Conservation (phyloP, 2,888 invertebrate species). For the Sarcophaga variegata region DNA sequence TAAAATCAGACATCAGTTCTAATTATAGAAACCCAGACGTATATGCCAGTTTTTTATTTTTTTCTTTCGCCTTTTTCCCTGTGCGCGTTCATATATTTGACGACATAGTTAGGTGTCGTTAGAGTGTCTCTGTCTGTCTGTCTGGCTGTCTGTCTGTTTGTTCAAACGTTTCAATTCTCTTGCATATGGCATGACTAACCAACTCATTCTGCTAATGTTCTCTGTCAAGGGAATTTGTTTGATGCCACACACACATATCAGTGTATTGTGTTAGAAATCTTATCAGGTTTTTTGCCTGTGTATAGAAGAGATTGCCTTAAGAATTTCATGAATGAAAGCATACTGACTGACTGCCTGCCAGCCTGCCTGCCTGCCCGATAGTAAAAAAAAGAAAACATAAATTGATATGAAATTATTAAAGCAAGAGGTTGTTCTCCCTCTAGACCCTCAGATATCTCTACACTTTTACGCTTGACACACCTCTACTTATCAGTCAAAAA, state of each 20-base stretch:
- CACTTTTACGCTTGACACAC: neutral
- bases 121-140: neutral
- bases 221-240: constrained; percentile 60
- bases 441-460: neutral
- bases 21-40: constrained; percentile 51
- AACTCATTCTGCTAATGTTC: constrained; percentile 8
- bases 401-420: constrained; percentile 8
- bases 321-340: constrained; percentile 62
- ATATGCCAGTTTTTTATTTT: constrained; percentile 1
- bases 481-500: neutral
- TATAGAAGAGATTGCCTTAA: neutral
- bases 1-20: constrained; percentile 38
- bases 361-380: neutral
- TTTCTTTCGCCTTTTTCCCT: constrained; percentile 8
- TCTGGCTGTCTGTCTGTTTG: neutral
- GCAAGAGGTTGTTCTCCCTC: neutral
- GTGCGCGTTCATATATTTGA: constrained; percentile 14
- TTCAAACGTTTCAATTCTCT: constrained; percentile 15
- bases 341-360: neutral
- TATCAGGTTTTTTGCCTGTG: neutral
- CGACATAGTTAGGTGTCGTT: constrained; percentile 43
- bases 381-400: constrained; percentile 1
- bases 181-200: constrained; percentile 33
- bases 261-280: constrained; percentile 3
- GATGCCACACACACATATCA: neutral